Evolutionary conservation across 2,113 vertebrate species (phyloP).

Genomic region (Pterocles orientalis): DNA sequence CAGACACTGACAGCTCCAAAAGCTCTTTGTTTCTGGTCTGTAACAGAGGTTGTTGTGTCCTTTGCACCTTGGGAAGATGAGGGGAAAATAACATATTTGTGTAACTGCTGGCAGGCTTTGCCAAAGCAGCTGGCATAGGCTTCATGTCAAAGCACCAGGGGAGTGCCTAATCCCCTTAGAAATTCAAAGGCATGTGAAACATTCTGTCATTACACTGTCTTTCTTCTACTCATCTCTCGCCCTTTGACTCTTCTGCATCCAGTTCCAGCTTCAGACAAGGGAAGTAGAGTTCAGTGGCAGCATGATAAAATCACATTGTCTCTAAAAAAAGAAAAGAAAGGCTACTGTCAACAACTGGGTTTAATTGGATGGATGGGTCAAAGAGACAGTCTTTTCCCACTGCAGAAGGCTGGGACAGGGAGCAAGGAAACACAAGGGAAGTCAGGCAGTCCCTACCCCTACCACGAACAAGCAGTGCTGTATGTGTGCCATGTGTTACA

Average conservation of each 20-base stretch:
- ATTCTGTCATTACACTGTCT: slow-evolving; percentile 59
- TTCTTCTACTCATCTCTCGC: slow-evolving; percentile 34
- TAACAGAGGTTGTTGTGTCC: slow-evolving; percentile 31
- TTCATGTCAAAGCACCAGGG: slow-evolving; percentile 34
- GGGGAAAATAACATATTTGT: slow-evolving; percentile 42
- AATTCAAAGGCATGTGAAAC: slow-evolving; percentile 61
- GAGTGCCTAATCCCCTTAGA: slow-evolving; percentile 42
- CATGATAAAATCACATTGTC: not conserved
- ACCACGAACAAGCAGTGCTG: not conserved
- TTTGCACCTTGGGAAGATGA: slow-evolving; percentile 54
- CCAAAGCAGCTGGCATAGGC: slow-evolving; percentile 45
- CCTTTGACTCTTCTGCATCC: slow-evolving; percentile 38
- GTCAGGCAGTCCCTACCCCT: not conserved
- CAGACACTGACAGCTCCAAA: not conserved
- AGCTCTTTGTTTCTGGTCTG: not conserved
- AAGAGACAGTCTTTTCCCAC: slow-evolving; percentile 30
- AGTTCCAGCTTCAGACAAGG: slow-evolving; percentile 49
- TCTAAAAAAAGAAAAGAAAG: not conserved
- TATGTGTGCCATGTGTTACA: not conserved
- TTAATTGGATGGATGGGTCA: slow-evolving; percentile 39
- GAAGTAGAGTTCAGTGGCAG: not conserved
- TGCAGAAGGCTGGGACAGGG: not conserved
- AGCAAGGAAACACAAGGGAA: not conserved
- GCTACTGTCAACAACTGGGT: slow-evolving; percentile 36
- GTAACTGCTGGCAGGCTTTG: slow-evolving; percentile 37